A percentile compares a stretch with the other conserved stretches of the same genome.
Conservation (phyloP, 2,888 invertebrate genomes). For the Azorinus chamasolen region DNA sequence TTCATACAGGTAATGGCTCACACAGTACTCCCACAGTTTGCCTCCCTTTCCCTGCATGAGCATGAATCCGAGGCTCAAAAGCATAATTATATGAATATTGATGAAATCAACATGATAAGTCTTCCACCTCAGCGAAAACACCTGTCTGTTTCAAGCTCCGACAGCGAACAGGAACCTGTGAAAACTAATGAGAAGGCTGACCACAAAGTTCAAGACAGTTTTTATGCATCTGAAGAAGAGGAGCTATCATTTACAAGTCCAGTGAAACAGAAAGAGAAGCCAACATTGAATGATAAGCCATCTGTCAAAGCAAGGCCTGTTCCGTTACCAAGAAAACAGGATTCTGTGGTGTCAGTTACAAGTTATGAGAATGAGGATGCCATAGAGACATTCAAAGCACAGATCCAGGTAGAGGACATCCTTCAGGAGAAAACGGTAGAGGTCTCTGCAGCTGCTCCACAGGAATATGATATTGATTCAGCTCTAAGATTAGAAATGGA, state of each 20-base stretch:
- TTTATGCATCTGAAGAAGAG: constrained; percentile 81
- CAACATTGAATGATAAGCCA: constrained; percentile 42
- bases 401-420: constrained; percentile 25
- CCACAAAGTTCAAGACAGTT: constrained; percentile 75
- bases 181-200: constrained; percentile 4
- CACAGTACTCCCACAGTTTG: constrained; percentile 33
- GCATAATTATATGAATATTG: constrained; percentile 58
- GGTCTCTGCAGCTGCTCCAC: constrained; percentile 4
- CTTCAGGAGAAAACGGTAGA: constrained; percentile 6
- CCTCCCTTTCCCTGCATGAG: constrained; percentile 53
- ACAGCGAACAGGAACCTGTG: constrained; percentile 15
- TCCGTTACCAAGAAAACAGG: constrained; percentile 65
- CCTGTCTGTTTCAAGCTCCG: constrained; percentile 33
- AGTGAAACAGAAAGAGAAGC: constrained; percentile 30
- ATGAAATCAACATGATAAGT: constrained; percentile 39
- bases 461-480: constrained; percentile 19
- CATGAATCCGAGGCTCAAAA: constrained; percentile 22
- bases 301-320: constrained; percentile 57
- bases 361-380: constrained; percentile 72
- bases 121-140: constrained; percentile 40
- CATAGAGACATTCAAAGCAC: constrained; percentile 62
- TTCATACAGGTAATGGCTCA: constrained; percentile 50
- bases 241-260: constrained; percentile 45
- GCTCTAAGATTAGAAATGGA: constrained; percentile 20
- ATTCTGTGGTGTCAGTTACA: constrained; percentile 59